Base-by-base conservation (phyloP, 2,113 vertebrate species). In the Procavia capensis region DNA sequence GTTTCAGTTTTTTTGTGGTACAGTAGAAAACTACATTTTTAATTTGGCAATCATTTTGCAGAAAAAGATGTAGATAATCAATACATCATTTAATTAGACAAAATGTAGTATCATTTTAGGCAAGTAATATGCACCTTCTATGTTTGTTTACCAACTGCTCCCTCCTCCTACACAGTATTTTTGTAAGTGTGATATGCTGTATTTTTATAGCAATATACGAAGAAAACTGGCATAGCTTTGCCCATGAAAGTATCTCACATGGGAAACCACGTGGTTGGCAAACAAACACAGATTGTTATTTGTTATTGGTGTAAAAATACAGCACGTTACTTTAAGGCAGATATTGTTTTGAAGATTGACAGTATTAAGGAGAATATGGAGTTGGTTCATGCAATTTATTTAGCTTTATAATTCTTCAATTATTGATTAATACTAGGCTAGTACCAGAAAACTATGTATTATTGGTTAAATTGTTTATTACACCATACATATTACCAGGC, bases 1-100 rank as follows among this genome's bases (percentile, higher is more conserved):
- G 45, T 86, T 91, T 85, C 54, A 85, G 64, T 93, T 79, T 89
- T 79, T 89, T 92, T 88, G 64, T 45, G 66, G 76, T 61, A 82
- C 81, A 16, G 14, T 90, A 72, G 20, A 47, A 88, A 11, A 41
- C 8, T 6, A 0, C 68, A 34, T 85, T 95, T 95, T 34, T 66
- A 31, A n/a, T 64, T 78, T 95, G 54, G 14, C 29, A 45, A 45
- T 79, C 34, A 72, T 85, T 95, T 95, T 79, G 61, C 4, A 63
- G 31, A 83, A 19, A 91, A 41, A 79, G 24, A n/a, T 43, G 5
- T 29, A 63, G 20, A n/a, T 82, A 64, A 66, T 88, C 70, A 86
- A 31, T 64, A 59, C 4, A 76, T 75, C 43, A 59, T 89, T 66
- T 72, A 86, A 64, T 88, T 61, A 85, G 45, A 25, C 47, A 96